Evolutionary conservation across 2,113 vertebrate genomes (phyloP).

Genomic region (Nothocercus julius): DNA sequence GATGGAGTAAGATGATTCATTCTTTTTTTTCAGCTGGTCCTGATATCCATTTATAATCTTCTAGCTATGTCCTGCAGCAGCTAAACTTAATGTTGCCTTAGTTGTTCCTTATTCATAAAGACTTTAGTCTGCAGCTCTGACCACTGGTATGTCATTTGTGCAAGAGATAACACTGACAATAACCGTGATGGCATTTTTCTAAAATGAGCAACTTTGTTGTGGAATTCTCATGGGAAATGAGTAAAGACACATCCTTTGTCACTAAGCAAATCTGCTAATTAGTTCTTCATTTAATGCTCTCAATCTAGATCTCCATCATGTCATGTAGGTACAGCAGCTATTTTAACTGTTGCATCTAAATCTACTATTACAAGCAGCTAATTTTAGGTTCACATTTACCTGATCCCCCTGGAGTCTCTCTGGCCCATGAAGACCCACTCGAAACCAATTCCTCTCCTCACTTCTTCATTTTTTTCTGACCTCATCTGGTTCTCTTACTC

Average conservation of each 20-base stretch:
- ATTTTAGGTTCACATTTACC: not conserved
- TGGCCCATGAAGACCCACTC: not conserved
- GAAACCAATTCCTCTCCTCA: not conserved
- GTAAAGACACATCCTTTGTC: not conserved
- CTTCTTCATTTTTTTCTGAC: not conserved
- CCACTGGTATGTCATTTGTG: not conserved
- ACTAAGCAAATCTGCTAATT: not conserved
- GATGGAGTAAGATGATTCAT: not conserved
- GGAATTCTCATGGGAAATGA: not conserved
- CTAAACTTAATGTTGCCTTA: not conserved
- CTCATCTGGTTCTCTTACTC: not conserved
- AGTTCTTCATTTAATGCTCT: not conserved
- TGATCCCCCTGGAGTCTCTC: not conserved
- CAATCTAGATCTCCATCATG: not conserved
- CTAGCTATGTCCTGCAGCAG: not conserved
- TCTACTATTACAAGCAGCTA: not conserved
- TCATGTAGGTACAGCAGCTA: not conserved
- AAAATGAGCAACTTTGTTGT: not conserved
- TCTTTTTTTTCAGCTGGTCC: not conserved
- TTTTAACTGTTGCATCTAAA: not conserved
- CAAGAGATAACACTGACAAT: too few relatives aligned
- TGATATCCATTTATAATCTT: not conserved
- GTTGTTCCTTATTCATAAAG: not conserved
- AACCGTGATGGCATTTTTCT: not conserved
- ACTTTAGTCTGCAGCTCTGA: not conserved